Conservation (phyloP, 2,113 vertebrate genomes). For the Stegostoma tigrinum region DNA sequence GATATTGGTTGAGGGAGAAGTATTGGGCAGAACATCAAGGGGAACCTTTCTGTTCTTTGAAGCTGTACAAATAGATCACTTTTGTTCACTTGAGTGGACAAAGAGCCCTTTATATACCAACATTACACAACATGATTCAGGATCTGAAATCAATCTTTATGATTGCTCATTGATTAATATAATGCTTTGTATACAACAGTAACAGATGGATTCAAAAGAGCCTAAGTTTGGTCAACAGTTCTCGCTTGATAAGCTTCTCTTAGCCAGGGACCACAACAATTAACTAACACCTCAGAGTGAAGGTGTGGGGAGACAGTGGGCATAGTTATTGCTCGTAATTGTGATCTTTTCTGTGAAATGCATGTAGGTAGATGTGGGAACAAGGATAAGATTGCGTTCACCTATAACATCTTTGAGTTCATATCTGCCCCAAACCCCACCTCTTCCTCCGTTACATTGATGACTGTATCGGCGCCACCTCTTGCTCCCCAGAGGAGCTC, state of each 20-base stretch:
- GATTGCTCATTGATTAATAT: neutral
- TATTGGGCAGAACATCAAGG: neutral
- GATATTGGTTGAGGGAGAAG: neutral
- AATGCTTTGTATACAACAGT: neutral
- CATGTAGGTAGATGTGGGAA: neutral
- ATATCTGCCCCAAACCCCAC: too few species aligned
- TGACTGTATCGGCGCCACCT: too few species aligned
- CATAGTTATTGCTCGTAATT: neutral
- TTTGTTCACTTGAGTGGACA: neutral
- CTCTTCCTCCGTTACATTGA: too few species aligned
- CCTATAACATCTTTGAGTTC: too few species aligned
- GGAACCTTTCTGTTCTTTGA: neutral
- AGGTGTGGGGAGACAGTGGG: neutral
- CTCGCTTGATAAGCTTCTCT: neutral
- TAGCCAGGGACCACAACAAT: neutral
- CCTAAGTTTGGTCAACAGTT: neutral
- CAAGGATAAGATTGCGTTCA: neutral
- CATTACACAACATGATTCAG: neutral
- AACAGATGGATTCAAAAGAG: neutral
- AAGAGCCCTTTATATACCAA: neutral
- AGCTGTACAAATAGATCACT: neutral
- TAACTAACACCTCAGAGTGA: neutral
- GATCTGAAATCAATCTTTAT: neutral
- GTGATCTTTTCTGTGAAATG: neutral
- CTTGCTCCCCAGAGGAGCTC: too few species aligned